Evolutionary conservation across 2,797 vertebrate species (phyloP).

Genomic region (Channa striata): DNA sequence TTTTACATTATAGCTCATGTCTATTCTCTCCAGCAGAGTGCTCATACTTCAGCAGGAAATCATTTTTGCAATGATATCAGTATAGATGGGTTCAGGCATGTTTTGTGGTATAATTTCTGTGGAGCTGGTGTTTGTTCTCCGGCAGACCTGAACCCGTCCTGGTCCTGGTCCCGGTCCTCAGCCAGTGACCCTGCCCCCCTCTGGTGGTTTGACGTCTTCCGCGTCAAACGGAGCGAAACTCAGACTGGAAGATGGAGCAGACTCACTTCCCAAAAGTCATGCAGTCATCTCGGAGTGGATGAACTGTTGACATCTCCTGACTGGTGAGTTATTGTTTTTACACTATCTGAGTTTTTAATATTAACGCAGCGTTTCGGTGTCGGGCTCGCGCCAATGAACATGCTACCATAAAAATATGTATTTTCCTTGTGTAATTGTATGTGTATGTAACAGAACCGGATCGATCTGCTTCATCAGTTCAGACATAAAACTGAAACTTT

Average conservation of each 20-base stretch:
- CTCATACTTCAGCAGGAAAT: not conserved
- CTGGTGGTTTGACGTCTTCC: slow-evolving; percentile 15
- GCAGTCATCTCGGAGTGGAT: not conserved
- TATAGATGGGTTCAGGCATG: too few relatives aligned
- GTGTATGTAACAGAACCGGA: accelerated
- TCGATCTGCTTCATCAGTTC: not conserved
- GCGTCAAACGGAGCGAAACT: not conserved
- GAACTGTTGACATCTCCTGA: not conserved
- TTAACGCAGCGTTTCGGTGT: not conserved
- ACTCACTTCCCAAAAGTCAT: slow-evolving; percentile 11
- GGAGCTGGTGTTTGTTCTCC: not conserved
- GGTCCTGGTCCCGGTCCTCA: not conserved
- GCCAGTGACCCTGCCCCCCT: slow-evolving; percentile 18
- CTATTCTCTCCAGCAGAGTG: too few relatives aligned
- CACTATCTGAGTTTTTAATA: not conserved
- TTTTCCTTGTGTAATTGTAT: accelerated
- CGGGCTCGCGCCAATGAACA: not conserved
- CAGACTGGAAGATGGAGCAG: not conserved
- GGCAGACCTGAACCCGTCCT: not conserved
- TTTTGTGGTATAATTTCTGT: too few relatives aligned
- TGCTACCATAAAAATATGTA: too few relatives aligned
- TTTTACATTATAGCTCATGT: too few relatives aligned
- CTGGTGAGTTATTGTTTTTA: slow-evolving; percentile 41
- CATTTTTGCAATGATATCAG: not conserved
- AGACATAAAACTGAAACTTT: not conserved